phyloP scores from a whole-genome alignment of 2,888 invertebrate genomes.

The Tridacna gigas region DNA sequence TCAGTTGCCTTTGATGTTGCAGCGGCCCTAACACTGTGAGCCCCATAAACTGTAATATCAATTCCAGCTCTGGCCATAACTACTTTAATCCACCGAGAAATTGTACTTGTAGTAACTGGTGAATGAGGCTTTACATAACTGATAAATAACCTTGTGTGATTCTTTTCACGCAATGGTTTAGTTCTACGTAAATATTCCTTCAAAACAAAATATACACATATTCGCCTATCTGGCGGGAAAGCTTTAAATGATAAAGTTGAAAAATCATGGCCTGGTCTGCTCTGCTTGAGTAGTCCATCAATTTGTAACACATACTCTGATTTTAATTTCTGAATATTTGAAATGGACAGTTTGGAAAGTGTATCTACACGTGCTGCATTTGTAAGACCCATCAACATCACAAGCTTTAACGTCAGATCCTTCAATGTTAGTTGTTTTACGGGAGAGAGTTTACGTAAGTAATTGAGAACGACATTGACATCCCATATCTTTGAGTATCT shows the following conservation, averaged over 20 bases:
- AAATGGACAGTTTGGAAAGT: neutral
- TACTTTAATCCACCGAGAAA: conserved; percentile 29
- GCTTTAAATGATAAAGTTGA: too few species aligned
- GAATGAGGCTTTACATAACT: conserved; percentile 54
- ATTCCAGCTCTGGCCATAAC: conserved; percentile 48
- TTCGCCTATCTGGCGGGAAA: conserved; percentile 33
- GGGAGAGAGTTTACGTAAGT: conserved; percentile 21
- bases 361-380: conserved; percentile 13
- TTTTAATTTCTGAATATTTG: neutral
- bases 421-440: conserved; percentile 16
- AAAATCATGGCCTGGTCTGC: neutral
- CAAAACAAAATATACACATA: conserved; percentile 42
- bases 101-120: conserved; percentile 49
- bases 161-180: conserved; percentile 19
- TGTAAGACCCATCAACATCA: conserved; percentile 37
- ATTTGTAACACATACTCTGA: neutral
- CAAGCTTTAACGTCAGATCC: conserved; percentile 41
- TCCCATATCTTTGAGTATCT: conserved; percentile 22
- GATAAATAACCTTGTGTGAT: conserved; percentile 32
- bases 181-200: conserved; percentile 44
- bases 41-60: conserved; percentile 23
- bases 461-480: conserved; percentile 2
- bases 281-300: too few species aligned
- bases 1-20: conserved; percentile 23
- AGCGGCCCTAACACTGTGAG: conserved; percentile 44